Conservation (phyloP, 2,797 vertebrate genomes). For the Sphaeramia orbicularis region DNA sequence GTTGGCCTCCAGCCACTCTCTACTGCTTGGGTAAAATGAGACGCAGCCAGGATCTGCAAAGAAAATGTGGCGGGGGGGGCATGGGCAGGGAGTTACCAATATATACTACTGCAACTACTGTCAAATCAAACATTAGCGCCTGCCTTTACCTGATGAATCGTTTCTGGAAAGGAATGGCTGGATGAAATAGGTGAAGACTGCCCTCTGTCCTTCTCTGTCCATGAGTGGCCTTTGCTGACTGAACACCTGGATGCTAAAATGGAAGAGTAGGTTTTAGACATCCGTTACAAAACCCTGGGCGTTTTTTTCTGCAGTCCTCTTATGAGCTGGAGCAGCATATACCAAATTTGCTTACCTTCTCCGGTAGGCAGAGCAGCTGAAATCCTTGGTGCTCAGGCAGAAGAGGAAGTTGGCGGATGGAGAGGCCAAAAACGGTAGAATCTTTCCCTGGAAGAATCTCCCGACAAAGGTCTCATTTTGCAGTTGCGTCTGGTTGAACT, state of each 20-base stretch:
- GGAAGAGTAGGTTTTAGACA: conserved; percentile 19
- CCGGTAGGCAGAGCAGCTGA: conserved; percentile 65
- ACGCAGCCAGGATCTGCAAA: conserved; percentile 67
- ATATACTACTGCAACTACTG: not conserved
- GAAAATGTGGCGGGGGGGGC: conserved; percentile 1
- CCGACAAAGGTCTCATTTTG: conserved; percentile 33
- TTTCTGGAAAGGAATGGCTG: conserved; percentile 57
- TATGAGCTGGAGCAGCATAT: not conserved
- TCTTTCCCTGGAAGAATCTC: conserved; percentile 45
- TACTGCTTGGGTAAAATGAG: conserved; percentile 26
- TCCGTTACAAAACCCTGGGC: not conserved
- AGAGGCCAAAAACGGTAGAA: conserved; percentile 57
- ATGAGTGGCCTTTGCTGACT: conserved; percentile 28
- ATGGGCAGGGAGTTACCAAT: not conserved
- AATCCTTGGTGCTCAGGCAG: conserved; percentile 57
- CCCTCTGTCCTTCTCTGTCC: conserved; percentile 18
- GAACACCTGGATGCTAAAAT: conserved; percentile 33
- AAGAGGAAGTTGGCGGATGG: conserved; percentile 58
- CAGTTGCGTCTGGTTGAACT: conserved; percentile 50
- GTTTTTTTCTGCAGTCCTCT: not conserved
- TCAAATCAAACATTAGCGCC: not conserved
- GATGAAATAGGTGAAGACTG: conserved; percentile 55
- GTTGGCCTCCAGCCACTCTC: conserved; percentile 62
- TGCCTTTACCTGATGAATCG: conserved; percentile 58
- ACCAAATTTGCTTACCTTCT: conserved; percentile 55